Evolutionary conservation across 2,797 vertebrate genomes (phyloP).

Genomic region (Chelonia mydas): DNA sequence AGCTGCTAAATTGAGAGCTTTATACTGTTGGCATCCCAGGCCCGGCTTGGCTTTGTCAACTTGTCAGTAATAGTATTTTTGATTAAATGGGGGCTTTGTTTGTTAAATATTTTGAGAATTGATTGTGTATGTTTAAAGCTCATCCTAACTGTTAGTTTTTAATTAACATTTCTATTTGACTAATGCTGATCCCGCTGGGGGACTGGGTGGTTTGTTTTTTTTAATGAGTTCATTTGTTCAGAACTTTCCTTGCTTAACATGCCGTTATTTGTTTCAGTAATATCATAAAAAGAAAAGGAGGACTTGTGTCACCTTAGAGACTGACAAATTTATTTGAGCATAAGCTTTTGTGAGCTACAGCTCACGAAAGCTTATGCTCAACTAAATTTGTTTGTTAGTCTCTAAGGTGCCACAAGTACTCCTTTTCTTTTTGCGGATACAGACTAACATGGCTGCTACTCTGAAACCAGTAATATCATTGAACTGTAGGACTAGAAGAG

Average conservation of each 20-base stretch:
- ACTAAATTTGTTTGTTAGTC: too few relatives aligned
- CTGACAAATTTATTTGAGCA: too few relatives aligned
- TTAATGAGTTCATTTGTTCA: background rate
- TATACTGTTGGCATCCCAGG: background rate
- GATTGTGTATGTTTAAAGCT: background rate
- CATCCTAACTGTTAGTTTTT: background rate
- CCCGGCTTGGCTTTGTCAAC: background rate
- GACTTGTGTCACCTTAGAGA: too few relatives aligned
- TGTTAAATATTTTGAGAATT: background rate
- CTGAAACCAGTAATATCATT: background rate
- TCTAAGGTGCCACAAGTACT: too few relatives aligned
- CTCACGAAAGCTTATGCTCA: too few relatives aligned
- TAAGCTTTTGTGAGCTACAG: too few relatives aligned
- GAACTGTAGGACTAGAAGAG: background rate
- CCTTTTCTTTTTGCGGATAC: too few relatives aligned
- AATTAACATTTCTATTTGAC: background rate
- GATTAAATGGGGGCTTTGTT: background rate
- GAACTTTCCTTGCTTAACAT: background rate
- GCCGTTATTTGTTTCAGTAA: background rate
- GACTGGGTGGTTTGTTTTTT: background rate
- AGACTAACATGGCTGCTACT: too few relatives aligned
- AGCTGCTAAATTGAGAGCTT: background rate
- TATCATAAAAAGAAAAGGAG: background rate
- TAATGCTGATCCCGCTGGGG: background rate
- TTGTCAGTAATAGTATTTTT: background rate